Evolutionary conservation across 1,140 invertebrate species (phyloP).

Genomic region (Bombus turneri): DNA sequence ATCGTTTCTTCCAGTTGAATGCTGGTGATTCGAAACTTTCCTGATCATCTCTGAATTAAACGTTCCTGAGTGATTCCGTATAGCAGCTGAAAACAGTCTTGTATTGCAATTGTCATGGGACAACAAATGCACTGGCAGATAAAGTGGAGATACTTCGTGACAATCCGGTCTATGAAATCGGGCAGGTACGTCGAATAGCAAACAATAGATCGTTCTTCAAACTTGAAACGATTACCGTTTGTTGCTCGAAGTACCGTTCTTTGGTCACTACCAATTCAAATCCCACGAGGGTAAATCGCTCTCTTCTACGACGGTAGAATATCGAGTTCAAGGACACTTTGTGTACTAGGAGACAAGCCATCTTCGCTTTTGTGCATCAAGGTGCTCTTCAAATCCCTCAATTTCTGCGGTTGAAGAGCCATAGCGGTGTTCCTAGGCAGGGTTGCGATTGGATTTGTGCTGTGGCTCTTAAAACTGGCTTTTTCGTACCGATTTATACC

Average conservation of each 20-base stretch:
- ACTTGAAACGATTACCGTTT: background rate
- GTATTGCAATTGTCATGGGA: constrained; percentile 28
- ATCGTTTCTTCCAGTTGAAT: background rate
- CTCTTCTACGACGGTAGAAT: constrained; percentile 78
- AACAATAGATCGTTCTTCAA: background rate
- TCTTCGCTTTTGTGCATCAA: constrained; percentile 76
- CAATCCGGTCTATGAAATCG: background rate
- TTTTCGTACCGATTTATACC: constrained; percentile 69
- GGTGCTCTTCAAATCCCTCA: constrained; percentile 69
- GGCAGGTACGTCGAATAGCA: background rate
- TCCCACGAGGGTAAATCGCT: background rate
- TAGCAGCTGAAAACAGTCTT: background rate
- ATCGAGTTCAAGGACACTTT: constrained; percentile 78
- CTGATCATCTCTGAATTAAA: no score
- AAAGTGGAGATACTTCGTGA: background rate
- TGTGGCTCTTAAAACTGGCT: constrained; percentile 60
- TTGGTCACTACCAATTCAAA: background rate
- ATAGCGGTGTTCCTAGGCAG: constrained; percentile 73
- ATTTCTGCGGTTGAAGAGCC: constrained; percentile 63
- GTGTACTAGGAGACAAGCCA: constrained; percentile 54
- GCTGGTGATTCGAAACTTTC: background rate
- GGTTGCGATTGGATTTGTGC: constrained; percentile 79
- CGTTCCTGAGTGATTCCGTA: background rate
- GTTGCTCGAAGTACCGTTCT: background rate
- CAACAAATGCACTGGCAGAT: constrained; percentile 36